Percentiles rank a stretch among this genome's conserved stretches.
These are phyloP conservation scores for Paedocypris micromegethes DNA, from an alignment of 2,797 vertebrate genomes.

Conservation along the genomic window DNA sequence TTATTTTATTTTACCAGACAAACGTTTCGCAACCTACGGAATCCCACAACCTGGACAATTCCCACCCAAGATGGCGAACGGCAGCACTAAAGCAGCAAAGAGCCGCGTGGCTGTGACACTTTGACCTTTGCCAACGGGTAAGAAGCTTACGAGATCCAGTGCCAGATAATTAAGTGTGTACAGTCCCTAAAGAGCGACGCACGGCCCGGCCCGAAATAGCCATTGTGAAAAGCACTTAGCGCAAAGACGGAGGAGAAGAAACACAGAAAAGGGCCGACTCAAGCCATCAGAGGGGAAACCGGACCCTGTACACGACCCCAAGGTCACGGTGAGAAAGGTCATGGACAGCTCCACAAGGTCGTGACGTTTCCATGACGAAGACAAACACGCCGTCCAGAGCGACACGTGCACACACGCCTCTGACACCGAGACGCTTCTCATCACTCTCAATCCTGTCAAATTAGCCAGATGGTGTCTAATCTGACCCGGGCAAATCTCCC, in stretches of 20 bases:
- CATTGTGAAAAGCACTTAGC: slow-evolving; percentile 43
- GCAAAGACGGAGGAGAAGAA: slow-evolving; percentile 16
- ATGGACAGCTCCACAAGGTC: background rate
- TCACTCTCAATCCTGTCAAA: slow-evolving; percentile 38
- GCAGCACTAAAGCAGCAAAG: slow-evolving; percentile 14
- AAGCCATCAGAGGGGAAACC: slow-evolving; percentile 12
- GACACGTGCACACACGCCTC: background rate
- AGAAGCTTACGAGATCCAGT: slow-evolving; percentile 46
- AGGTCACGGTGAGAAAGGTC: slow-evolving; percentile 17
- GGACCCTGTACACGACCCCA: background rate
- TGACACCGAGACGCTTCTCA: slow-evolving; percentile 11
- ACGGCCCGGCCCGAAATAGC: slow-evolving; percentile 46
- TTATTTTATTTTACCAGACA: no score
- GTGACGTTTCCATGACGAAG: background rate
- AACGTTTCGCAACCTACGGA: no score
- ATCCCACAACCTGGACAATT: no score
- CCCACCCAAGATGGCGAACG: background rate
- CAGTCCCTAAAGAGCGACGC: slow-evolving; percentile 36
- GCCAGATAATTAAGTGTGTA: slow-evolving; percentile 52
- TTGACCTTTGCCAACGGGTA: slow-evolving; percentile 31
- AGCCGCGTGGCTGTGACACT: slow-evolving; percentile 8
- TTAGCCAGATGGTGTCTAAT: slow-evolving; percentile 44
- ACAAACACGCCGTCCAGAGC: slow-evolving; percentile 2
- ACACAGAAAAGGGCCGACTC: slow-evolving; percentile 15
- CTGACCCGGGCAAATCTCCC: slow-evolving; percentile 28